Percentiles rank a stretch among this genome's conserved stretches.
Evolutionary conservation across 1,140 invertebrate genomes (phyloP).

Genomic region (Lucilia sericata): DNA sequence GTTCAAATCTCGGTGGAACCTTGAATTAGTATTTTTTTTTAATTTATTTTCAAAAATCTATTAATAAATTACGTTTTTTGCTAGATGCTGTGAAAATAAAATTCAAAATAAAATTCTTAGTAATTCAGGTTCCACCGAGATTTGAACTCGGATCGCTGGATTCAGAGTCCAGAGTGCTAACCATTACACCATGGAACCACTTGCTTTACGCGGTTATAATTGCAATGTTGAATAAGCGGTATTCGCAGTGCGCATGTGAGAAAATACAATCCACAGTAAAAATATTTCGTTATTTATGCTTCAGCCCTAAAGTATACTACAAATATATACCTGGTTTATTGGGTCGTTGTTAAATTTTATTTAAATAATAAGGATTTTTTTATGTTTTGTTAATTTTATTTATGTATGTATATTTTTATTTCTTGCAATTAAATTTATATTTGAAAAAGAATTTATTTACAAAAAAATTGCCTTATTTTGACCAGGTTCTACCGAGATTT

Average conservation of each 20-base stretch:
- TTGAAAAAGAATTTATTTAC: no score
- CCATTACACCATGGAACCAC: slow-evolving; percentile 89
- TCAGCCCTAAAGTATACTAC: slow-evolving; percentile 18
- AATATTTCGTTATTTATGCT: background rate
- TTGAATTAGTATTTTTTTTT: slow-evolving; percentile 55
- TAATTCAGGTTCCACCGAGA: slow-evolving; percentile 79
- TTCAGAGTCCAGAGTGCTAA: slow-evolving; percentile 92
- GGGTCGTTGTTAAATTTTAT: background rate
- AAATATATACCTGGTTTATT: background rate
- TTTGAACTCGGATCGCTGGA: slow-evolving; percentile 90
- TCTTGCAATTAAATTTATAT: background rate
- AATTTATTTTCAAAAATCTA: background rate
- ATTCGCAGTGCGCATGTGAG: slow-evolving; percentile 6
- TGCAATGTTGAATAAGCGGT: background rate
- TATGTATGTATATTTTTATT: background rate
- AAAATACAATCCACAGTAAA: background rate
- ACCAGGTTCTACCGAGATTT: slow-evolving; percentile 84
- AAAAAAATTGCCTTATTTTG: background rate
- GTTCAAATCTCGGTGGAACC: slow-evolving; percentile 87
- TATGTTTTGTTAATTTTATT: background rate
- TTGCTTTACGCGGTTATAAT: background rate
- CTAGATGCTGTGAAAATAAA: background rate
- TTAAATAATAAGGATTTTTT: background rate
- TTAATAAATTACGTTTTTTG: background rate
- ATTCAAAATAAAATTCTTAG: background rate